Conservation (phyloP, 2,113 vertebrate species). For the Melanostigma gelatinosum region DNA sequence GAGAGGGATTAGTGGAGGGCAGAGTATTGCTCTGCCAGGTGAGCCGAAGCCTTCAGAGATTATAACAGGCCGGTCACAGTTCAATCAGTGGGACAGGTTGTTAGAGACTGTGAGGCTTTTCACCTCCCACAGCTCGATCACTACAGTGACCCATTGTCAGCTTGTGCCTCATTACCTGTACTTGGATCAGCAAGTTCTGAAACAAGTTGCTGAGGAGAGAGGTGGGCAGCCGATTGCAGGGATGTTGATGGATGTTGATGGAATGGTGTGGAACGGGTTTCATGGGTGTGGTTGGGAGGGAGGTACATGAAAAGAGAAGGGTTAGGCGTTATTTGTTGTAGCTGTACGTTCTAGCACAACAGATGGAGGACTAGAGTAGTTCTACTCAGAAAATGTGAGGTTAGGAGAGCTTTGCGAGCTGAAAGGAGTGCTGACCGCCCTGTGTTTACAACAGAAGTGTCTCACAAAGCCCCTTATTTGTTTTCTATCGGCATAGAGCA, state of each 20-base stretch:
- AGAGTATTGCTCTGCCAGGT: slow-evolving; percentile 68
- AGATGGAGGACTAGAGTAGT: slow-evolving; percentile 7
- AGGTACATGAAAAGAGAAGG: slow-evolving; percentile 13
- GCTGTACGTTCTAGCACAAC: neutral
- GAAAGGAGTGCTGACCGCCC: neutral
- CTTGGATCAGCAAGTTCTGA: slow-evolving; percentile 56
- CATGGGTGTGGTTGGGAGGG: slow-evolving; percentile 11
- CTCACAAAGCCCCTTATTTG: neutral
- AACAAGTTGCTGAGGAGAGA: slow-evolving; percentile 44
- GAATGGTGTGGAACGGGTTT: slow-evolving; percentile 12
- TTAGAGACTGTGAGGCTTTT: slow-evolving; percentile 51
- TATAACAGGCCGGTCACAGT: slow-evolving; percentile 58
- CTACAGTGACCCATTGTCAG: slow-evolving; percentile 40
- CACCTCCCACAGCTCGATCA: slow-evolving; percentile 42
- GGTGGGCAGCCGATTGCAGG: slow-evolving; percentile 31
- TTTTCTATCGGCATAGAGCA: neutral
- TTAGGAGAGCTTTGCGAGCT: neutral
- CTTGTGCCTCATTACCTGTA: slow-evolving; percentile 58
- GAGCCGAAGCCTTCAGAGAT: slow-evolving; percentile 64
- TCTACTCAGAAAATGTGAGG: slow-evolving; percentile 10
- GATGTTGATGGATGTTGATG: slow-evolving; percentile 46
- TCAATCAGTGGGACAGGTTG: slow-evolving; percentile 47
- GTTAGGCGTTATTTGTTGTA: slow-evolving; percentile 8
- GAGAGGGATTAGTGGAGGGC: slow-evolving; percentile 65
- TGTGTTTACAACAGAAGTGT: slow-evolving; percentile 1